Evolutionary conservation across 2,113 vertebrate species (phyloP).

Genomic region (Cisticola juncidis): DNA sequence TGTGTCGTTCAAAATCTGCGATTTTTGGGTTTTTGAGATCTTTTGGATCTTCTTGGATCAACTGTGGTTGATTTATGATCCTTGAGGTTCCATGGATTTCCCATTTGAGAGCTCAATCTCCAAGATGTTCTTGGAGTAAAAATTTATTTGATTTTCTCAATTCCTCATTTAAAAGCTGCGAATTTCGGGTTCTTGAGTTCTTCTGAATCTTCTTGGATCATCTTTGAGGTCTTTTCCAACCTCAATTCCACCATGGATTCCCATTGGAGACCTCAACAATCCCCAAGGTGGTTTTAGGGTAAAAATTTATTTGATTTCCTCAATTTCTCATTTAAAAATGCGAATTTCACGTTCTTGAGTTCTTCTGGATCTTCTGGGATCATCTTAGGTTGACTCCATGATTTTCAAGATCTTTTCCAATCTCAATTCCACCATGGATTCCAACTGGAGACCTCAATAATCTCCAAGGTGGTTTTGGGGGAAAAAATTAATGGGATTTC

Average conservation of each 20-base stretch:
- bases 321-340: neutral
- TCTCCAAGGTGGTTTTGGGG: no score
- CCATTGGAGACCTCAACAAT: no score
- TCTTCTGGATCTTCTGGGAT: neutral
- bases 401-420: accelerated
- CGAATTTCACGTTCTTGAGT: accelerated
- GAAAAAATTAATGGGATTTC: no score
- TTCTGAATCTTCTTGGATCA: neutral
- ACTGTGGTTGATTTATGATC: accelerated
- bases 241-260: no score
- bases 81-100: neutral
- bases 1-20: accelerated
- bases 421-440: neutral
- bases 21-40: neutral
- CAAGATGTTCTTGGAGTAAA: no score
- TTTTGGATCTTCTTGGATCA: neutral
- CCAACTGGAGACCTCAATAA: no score
- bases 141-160: accelerated
- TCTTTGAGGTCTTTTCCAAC: no score
- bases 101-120: accelerated
- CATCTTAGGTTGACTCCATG: neutral
- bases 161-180: neutral
- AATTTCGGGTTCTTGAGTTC: no score
- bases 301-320: accelerated
- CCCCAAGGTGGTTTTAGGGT: neutral